A percentile compares a stretch with the other conserved stretches of the same genome.
These are phyloP conservation scores for Triplophysa dalaica DNA, from an alignment of 2,113 vertebrate species.

Conservation along the genomic window DNA sequence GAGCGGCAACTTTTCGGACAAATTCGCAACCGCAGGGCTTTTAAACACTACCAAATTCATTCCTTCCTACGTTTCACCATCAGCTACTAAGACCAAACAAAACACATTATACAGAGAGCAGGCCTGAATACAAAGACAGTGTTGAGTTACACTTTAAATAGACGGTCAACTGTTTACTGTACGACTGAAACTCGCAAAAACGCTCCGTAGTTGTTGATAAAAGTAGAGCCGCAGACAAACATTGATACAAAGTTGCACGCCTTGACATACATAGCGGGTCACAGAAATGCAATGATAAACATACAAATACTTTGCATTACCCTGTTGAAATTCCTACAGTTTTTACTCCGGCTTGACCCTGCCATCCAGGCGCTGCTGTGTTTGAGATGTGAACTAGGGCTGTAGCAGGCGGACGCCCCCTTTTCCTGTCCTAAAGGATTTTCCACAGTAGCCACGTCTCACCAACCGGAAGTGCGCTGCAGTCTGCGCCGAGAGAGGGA, in stretches of 20 bases:
- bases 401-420: conserved; percentile 6
- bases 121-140: not conserved
- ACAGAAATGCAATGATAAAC: not conserved
- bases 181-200: not conserved
- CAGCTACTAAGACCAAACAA: not conserved
- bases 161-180: not conserved
- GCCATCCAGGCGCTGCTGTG: conserved; percentile 77
- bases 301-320: conserved; percentile 46
- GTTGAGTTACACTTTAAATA: not conserved
- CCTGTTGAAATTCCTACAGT: conserved; percentile 60
- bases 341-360: conserved; percentile 78
- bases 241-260: conserved; percentile 8
- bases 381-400: conserved; percentile 45
- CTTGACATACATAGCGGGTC: not conserved
- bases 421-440: conserved; percentile 28
- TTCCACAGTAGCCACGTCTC: conserved; percentile 75
- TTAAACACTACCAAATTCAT: not conserved
- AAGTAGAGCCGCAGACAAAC: not conserved
- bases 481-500: not conserved
- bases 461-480: conserved; percentile 48
- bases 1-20: conserved; percentile 15
- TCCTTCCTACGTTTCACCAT: not conserved
- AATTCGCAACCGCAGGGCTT: not conserved
- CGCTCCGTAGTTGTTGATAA: not conserved
- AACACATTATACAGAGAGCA: not conserved